phyloP scores from a whole-genome alignment of 2,888 invertebrate genomes.

The Ligdia adustata region DNA sequence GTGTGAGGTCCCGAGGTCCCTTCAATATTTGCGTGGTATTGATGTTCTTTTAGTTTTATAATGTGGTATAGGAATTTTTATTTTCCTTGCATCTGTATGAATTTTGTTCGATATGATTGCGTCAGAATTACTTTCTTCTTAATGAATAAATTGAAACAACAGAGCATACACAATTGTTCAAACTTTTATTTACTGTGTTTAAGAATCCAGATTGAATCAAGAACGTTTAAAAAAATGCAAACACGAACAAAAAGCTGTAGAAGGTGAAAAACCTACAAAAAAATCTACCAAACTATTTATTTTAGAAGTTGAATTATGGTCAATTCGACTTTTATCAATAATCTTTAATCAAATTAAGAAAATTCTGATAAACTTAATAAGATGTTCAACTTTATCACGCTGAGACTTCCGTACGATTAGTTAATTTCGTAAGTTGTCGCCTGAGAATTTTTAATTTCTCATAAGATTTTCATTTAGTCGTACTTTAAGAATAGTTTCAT shows the following conservation, averaged over 20 bases:
- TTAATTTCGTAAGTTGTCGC: constrained; percentile 33
- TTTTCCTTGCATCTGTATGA: constrained; percentile 4
- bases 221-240: no score
- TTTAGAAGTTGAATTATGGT: no score
- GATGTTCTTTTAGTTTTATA: constrained; percentile 10
- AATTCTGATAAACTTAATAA: constrained; percentile 19
- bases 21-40: constrained; percentile 41
- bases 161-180: no score
- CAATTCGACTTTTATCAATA: no score
- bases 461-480: constrained; percentile 41
- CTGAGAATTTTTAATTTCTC: constrained; percentile 39
- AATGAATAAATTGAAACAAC: neutral
- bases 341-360: constrained; percentile 14
- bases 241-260: no score
- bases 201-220: no score
- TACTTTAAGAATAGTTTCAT: neutral
- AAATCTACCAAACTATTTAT: no score
- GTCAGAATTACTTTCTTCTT: neutral
- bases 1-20: constrained; percentile 41
- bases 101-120: neutral
- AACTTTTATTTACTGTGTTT: no score
- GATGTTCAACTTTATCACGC: constrained; percentile 15
- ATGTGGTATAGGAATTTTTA: constrained; percentile 1
- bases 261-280: no score
- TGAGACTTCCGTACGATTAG: constrained; percentile 12